Percentiles rank a stretch among this genome's conserved stretches.
phyloP scores from a whole-genome alignment of 2,113 vertebrate species.

The Hiodon alosoides region DNA sequence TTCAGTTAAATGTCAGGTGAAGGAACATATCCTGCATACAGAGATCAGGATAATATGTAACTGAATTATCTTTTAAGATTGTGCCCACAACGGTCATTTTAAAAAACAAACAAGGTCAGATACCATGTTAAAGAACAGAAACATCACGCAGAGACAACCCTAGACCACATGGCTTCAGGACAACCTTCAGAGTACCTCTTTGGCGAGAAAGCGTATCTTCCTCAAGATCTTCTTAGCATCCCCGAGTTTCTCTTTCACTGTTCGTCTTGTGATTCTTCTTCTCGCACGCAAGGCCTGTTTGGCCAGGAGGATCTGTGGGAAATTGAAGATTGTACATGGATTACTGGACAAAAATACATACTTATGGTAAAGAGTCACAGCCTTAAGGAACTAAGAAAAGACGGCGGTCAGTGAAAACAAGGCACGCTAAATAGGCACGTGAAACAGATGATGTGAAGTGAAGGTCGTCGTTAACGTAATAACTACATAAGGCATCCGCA shows the following conservation, averaged over 20 bases:
- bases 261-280: conserved; percentile 54
- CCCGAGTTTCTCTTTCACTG: conserved; percentile 61
- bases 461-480: too few relatives aligned
- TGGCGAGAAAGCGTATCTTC: conserved; percentile 68
- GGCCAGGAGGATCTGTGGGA: conserved; percentile 57
- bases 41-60: too few relatives aligned
- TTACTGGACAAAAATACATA: neutral
- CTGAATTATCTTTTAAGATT: too few relatives aligned
- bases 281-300: conserved; percentile 69
- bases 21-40: too few relatives aligned
- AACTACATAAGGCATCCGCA: too few relatives aligned
- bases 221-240: conserved; percentile 66
- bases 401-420: too few relatives aligned
- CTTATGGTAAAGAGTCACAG: neutral
- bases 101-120: neutral
- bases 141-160: neutral
- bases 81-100: too few relatives aligned
- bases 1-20: too few relatives aligned
- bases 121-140: neutral
- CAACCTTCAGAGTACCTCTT: conserved; percentile 67
- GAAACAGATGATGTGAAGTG: too few relatives aligned
- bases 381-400: too few relatives aligned
- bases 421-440: too few relatives aligned
- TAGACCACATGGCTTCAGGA: too few relatives aligned
- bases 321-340: neutral